Evolutionary conservation across 2,113 vertebrate genomes (phyloP).

Genomic region (Sialia sialis): DNA sequence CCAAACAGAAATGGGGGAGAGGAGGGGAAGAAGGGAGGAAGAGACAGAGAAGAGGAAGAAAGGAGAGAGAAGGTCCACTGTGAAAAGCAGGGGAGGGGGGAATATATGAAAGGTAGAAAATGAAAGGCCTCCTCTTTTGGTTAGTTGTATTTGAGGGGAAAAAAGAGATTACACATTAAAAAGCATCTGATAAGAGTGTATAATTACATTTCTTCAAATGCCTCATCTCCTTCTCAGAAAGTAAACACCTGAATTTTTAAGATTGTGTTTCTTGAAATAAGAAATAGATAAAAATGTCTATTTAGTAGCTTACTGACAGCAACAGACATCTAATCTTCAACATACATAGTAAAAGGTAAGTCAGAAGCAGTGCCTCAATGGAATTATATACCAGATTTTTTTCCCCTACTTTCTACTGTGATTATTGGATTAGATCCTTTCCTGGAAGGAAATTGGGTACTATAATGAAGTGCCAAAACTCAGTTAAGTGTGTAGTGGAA

Average conservation of each 20-base stretch:
- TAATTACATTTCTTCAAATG: neutral
- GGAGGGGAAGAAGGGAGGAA: no score
- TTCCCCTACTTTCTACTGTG: neutral
- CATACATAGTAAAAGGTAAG: neutral
- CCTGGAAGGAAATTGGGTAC: neutral
- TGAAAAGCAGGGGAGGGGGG: rapidly evolving
- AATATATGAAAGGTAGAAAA: neutral
- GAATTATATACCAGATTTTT: neutral
- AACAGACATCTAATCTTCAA: neutral
- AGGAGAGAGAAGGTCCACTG: neutral
- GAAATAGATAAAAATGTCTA: neutral
- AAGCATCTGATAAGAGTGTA: neutral
- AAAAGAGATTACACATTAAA: neutral
- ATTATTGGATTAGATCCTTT: neutral
- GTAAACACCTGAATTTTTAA: neutral
- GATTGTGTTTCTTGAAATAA: neutral
- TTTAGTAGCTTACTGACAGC: neutral
- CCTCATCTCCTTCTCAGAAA: neutral
- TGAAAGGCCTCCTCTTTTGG: neutral
- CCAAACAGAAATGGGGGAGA: neutral
- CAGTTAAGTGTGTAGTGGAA: neutral
- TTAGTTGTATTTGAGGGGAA: neutral
- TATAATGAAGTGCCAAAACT: neutral
- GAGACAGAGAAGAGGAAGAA: neutral
- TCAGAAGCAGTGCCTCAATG: neutral